A percentile compares a stretch with the other conserved stretches of the same genome.
Evolutionary conservation across 2,888 invertebrate genomes (phyloP).

Genomic region (Ametastegia equiseti): DNA sequence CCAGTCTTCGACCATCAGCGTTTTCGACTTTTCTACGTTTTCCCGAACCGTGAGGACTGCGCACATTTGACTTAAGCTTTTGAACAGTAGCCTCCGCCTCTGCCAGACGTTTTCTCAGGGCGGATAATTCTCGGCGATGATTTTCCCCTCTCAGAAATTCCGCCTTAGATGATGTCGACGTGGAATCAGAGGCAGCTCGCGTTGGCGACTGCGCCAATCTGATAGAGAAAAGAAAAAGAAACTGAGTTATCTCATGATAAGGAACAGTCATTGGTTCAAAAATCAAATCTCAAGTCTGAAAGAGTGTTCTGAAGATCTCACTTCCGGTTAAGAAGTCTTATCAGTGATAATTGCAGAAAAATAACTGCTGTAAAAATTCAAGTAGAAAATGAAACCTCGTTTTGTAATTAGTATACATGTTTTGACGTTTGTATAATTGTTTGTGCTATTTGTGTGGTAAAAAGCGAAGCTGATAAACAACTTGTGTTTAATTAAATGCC

Average conservation of each 20-base stretch:
- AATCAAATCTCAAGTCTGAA: neutral
- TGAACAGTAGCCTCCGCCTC: slow-evolving; percentile 65
- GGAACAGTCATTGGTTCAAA: neutral
- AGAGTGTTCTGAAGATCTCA: neutral
- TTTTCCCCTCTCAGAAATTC: slow-evolving; percentile 64
- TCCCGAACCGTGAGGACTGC: slow-evolving; percentile 51
- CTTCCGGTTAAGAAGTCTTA: neutral
- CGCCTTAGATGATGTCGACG: slow-evolving; percentile 55
- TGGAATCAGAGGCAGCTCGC: slow-evolving; percentile 50
- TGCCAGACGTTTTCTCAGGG: slow-evolving; percentile 63
- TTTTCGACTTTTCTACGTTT: slow-evolving; percentile 64
- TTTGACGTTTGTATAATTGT: too few relatives aligned
- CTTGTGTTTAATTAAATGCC: neutral
- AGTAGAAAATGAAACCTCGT: neutral
- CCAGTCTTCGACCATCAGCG: slow-evolving; percentile 76
- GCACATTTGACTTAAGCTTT: slow-evolving; percentile 57
- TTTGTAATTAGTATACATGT: too few relatives aligned
- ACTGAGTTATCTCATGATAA: neutral
- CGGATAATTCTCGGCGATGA: slow-evolving; percentile 63
- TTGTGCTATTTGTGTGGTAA: too few relatives aligned
- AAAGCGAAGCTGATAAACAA: too few relatives aligned
- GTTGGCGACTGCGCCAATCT: slow-evolving; percentile 57
- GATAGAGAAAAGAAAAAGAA: neutral
- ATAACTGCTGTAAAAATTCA: too few relatives aligned
- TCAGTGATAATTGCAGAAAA: too few relatives aligned